These are phyloP conservation scores for Sciurus carolinensis DNA, from an alignment of 2,797 vertebrate genomes.

Conservation along the genomic window DNA sequence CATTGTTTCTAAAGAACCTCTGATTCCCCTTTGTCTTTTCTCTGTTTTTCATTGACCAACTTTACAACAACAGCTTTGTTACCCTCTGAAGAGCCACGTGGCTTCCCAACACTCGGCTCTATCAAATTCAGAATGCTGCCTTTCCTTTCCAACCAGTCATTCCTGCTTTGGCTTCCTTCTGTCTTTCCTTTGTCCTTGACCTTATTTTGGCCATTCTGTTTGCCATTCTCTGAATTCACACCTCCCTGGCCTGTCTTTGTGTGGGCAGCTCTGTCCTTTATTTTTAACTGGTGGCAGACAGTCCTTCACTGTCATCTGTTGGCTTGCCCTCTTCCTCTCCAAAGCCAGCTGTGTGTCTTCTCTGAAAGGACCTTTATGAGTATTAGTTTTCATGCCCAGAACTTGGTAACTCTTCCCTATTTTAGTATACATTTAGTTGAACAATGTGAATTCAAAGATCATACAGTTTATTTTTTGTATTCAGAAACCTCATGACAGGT, in stretches of 20 bases:
- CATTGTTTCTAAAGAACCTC: neutral
- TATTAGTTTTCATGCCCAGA: slow-evolving; percentile 3
- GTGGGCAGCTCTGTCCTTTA: neutral
- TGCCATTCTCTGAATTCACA: neutral
- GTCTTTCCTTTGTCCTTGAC: slow-evolving; percentile 39
- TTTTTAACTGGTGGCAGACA: slow-evolving; percentile 43
- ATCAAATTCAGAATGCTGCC: neutral
- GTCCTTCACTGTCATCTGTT: neutral
- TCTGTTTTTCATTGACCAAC: neutral
- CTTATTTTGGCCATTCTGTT: neutral
- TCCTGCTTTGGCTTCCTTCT: neutral
- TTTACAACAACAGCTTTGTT: neutral
- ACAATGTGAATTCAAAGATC: neutral
- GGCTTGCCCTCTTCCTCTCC: neutral
- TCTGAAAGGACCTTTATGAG: neutral
- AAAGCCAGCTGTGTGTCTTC: neutral
- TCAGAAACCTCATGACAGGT: slow-evolving; percentile 35
- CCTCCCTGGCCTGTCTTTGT: neutral
- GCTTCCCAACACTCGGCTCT: neutral
- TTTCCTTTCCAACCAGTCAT: neutral
- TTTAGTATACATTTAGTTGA: neutral
- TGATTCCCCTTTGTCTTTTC: neutral
- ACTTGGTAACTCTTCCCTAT: slow-evolving; percentile 7
- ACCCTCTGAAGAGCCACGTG: neutral
- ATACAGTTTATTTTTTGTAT: neutral